These are phyloP conservation scores for Characodon lateralis DNA, from an alignment of 2,797 vertebrate genomes.

Conservation along the genomic window DNA sequence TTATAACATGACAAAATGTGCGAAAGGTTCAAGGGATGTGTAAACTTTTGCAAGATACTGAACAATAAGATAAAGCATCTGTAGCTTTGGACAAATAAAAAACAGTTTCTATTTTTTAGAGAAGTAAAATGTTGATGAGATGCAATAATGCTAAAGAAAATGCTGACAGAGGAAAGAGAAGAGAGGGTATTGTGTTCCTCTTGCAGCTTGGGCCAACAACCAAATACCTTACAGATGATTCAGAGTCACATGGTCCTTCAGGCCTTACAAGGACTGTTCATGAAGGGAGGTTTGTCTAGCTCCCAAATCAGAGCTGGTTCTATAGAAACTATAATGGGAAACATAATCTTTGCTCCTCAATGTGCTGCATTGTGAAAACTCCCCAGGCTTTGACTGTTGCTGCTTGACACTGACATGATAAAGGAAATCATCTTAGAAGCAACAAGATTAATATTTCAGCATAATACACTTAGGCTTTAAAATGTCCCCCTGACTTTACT, in stretches of 20 bases:
- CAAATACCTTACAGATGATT: background rate
- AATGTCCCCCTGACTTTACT: background rate
- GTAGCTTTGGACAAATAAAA: background rate
- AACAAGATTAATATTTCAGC: background rate
- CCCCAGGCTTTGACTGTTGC: background rate
- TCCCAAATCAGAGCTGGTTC: background rate
- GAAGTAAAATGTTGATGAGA: background rate
- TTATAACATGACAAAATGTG: background rate
- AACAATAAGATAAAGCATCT: background rate
- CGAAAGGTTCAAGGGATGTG: background rate
- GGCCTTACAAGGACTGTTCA: background rate
- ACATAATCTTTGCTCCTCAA: background rate
- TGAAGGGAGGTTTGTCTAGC: background rate
- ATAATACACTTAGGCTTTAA: background rate
- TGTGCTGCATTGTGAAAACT: background rate
- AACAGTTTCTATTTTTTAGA: too few relatives aligned
- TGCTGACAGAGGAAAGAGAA: background rate
- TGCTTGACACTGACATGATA: background rate
- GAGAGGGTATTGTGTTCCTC: background rate
- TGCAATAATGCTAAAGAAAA: background rate
- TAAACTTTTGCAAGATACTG: background rate
- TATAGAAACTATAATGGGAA: background rate
- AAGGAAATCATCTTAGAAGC: background rate
- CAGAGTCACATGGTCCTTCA: background rate
- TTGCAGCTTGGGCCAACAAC: background rate